phyloP scores from a whole-genome alignment of 2,888 invertebrate species.

The Stenoptilia bipunctidactyla region DNA sequence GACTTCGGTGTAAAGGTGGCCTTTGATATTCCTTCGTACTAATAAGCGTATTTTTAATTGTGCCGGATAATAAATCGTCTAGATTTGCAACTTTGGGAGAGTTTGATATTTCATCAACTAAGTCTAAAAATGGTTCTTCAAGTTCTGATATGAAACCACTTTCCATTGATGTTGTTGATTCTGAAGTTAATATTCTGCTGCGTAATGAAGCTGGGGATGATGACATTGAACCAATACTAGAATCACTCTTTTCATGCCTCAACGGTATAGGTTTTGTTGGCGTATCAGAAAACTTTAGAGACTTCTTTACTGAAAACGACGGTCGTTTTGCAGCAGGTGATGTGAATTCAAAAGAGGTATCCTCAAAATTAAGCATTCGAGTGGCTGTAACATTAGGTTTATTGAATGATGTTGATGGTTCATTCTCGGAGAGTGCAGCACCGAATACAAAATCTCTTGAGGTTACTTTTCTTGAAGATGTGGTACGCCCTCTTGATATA shows the following conservation, averaged over 20 bases:
- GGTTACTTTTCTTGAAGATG: slow-evolving; percentile 36
- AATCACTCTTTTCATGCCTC: slow-evolving; percentile 40
- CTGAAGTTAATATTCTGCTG: slow-evolving; percentile 35
- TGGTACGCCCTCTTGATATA: slow-evolving; percentile 42
- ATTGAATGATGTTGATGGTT: slow-evolving; percentile 55
- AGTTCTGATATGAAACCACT: slow-evolving; percentile 60
- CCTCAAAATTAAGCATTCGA: slow-evolving; percentile 53
- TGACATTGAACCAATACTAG: slow-evolving; percentile 43
- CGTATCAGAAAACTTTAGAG: slow-evolving; percentile 46
- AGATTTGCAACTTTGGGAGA: slow-evolving; percentile 55
- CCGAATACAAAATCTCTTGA: slow-evolving; percentile 54
- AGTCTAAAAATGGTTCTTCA: slow-evolving; percentile 51
- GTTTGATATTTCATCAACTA: slow-evolving; percentile 38
- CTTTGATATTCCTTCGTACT: slow-evolving; percentile 24
- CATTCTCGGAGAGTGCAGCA: slow-evolving; percentile 47
- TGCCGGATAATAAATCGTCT: slow-evolving; percentile 42
- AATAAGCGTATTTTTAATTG: slow-evolving; percentile 37
- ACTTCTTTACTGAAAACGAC: slow-evolving; percentile 42
- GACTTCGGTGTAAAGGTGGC: slow-evolving; percentile 33
- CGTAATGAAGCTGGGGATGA: slow-evolving; percentile 31
- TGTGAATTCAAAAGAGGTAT: slow-evolving; percentile 51
- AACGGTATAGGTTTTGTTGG: slow-evolving; percentile 29
- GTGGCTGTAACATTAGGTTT: slow-evolving; percentile 33
- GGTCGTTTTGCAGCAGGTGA: slow-evolving; percentile 39
- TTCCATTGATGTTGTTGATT: slow-evolving; percentile 54